These are phyloP conservation scores for Altica lythri DNA, from an alignment of 2,888 invertebrate genomes.

Conservation along the genomic window DNA sequence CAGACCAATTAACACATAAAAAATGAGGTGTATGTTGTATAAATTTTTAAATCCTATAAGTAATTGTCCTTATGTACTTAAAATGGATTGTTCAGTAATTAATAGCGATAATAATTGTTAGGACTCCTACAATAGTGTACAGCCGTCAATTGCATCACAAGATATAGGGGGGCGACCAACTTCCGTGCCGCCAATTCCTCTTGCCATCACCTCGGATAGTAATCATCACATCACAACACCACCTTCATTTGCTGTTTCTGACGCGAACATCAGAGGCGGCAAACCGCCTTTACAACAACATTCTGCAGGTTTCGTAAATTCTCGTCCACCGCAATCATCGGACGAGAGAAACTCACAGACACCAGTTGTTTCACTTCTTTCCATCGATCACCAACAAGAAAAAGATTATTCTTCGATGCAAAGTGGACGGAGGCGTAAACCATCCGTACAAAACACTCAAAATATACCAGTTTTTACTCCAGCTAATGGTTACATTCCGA, in stretches of 20 bases:
- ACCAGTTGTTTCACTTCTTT: conserved; percentile 54
- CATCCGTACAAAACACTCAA: conserved; percentile 16
- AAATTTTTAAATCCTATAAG: too few relatives aligned
- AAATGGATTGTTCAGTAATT: too few relatives aligned
- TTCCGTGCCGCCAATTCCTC: conserved; percentile 3
- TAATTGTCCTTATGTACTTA: too few relatives aligned
- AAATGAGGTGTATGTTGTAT: too few relatives aligned
- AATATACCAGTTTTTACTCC: conserved; percentile 19
- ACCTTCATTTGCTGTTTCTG: conserved; percentile 6
- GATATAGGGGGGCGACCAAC: conserved; percentile 41
- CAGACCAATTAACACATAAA: too few relatives aligned
- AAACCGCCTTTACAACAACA: conserved; percentile 17
- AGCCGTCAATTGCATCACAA: conserved; percentile 37
- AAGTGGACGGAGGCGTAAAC: conserved; percentile 51
- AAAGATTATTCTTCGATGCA: conserved; percentile 55
- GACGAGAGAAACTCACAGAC: conserved; percentile 48
- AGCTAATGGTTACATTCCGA: conserved; percentile 27
- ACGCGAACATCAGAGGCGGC: conserved; percentile 12
- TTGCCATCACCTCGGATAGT: conserved; percentile 12
- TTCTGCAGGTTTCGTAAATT: neutral
- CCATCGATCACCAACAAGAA: conserved; percentile 54
- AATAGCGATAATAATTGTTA: too few relatives aligned
- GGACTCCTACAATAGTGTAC: conserved; percentile 32
- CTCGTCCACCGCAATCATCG: conserved; percentile 13
- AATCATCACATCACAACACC: conserved; percentile 11